Conservation (phyloP, 1,140 invertebrate genomes). For the Aphelinus certus region DNA sequence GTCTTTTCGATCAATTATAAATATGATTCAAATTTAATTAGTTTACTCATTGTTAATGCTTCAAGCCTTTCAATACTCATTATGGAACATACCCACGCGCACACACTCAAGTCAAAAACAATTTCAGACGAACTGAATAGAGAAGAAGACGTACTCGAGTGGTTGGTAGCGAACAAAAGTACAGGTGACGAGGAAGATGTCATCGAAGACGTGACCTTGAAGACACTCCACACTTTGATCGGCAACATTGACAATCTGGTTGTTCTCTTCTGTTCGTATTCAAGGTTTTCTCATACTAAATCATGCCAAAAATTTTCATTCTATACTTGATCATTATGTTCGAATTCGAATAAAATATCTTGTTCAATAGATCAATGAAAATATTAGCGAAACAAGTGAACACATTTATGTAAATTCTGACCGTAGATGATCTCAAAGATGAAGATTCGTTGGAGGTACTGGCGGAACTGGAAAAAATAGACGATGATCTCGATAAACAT, state of each 20-base stretch:
- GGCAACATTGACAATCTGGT: constrained; percentile 90
- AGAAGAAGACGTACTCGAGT: constrained; percentile 93
- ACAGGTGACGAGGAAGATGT: constrained; percentile 92
- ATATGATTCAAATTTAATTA: no score
- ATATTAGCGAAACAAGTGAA: no score
- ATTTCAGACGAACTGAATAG: constrained; percentile 85
- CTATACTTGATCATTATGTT: background rate
- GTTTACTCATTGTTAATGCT: no score
- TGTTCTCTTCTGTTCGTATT: constrained; percentile 89
- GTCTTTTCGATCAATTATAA: constrained; percentile 43
- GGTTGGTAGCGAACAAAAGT: constrained; percentile 91
- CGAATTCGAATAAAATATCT: background rate
- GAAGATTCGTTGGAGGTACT: constrained; percentile 86
- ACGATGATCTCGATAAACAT: constrained; percentile 90
- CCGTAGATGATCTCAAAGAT: constrained; percentile 82
- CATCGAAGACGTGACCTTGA: constrained; percentile 91
- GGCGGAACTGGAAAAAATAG: constrained; percentile 89
- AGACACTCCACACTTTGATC: constrained; percentile 87
- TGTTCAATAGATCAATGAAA: background rate
- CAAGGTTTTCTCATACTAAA: constrained; percentile 38
- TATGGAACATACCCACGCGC: no score
- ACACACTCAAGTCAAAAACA: background rate
- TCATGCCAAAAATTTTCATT: constrained; percentile 3
- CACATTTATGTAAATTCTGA: background rate
- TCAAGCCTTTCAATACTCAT: no score